Percentiles rank a stretch among this genome's conserved stretches.
Conservation (phyloP, 2,797 vertebrate species). For the Melanotaenia boesemani region DNA sequence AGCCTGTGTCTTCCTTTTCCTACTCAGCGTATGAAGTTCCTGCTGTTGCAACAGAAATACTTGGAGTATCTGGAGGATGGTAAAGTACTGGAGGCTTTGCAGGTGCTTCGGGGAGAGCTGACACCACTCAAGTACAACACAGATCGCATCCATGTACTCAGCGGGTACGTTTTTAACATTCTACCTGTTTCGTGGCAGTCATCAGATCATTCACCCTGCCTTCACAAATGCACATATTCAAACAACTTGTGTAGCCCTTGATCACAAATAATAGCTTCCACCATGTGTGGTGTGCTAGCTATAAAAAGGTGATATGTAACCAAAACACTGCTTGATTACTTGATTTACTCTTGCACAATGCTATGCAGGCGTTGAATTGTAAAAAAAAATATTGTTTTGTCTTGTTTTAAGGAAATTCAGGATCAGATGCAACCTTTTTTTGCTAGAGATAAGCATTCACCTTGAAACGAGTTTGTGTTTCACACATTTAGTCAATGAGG, state of each 20-base stretch:
- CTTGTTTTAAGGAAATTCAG: neutral
- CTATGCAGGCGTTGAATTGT: neutral
- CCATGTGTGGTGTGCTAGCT: neutral
- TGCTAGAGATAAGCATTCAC: neutral
- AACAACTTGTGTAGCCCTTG: slow-evolving; percentile 6
- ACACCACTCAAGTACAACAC: slow-evolving; percentile 99
- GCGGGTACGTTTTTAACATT: slow-evolving; percentile 87
- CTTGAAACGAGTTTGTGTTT: neutral
- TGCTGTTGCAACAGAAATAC: slow-evolving; percentile 99
- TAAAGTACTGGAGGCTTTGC: slow-evolving; percentile 98
- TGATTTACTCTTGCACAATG: too few relatives aligned
- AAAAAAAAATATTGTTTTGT: neutral
- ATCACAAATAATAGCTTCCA: slow-evolving; percentile 1
- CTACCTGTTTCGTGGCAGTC: slow-evolving; percentile 13
- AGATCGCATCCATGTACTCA: slow-evolving; percentile 97
- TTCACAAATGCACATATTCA: slow-evolving; percentile 15
- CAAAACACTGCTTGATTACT: neutral
- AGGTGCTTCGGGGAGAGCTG: slow-evolving; percentile 96
- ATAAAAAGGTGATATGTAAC: neutral
- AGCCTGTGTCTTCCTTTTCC: neutral
- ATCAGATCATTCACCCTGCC: neutral
- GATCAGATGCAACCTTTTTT: neutral
- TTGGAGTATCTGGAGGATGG: slow-evolving; percentile 99
- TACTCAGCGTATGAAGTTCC: slow-evolving; percentile 96
- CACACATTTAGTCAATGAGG: neutral